Evolutionary conservation across 2,888 invertebrate genomes (phyloP).

Genomic region (Drosophila histrio): DNA sequence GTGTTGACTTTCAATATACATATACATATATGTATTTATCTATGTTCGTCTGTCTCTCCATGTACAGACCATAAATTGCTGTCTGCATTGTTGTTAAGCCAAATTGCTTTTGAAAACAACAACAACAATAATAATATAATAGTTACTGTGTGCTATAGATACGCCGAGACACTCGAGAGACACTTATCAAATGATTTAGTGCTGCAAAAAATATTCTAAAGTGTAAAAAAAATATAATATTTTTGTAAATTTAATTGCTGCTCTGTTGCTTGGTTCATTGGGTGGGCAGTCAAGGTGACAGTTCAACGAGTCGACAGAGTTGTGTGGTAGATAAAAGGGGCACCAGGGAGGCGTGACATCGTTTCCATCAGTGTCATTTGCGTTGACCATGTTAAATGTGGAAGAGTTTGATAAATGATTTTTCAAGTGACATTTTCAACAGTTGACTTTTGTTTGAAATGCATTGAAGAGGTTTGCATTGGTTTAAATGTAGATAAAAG

Average conservation of each 20-base stretch:
- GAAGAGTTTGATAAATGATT: constrained; percentile 60
- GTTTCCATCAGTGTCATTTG: constrained; percentile 39
- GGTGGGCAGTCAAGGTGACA: constrained; percentile 14
- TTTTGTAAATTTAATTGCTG: constrained; percentile 35
- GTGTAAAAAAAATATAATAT: constrained; percentile 13
- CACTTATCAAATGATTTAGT: constrained; percentile 58
- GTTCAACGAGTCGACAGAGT: neutral
- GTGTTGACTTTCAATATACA: constrained; percentile 27
- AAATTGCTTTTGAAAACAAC: constrained; percentile 67
- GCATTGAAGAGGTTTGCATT: constrained; percentile 33
- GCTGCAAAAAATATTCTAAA: constrained; percentile 28
- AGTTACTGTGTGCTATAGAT: constrained; percentile 25
- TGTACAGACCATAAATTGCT: constrained; percentile 59
- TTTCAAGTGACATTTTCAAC: constrained; percentile 63
- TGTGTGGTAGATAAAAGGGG: neutral
- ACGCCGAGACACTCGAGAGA: constrained; percentile 25
- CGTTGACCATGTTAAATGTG: constrained; percentile 30
- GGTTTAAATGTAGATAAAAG: constrained; percentile 1
- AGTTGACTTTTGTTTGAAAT: constrained; percentile 16
- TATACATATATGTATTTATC: neutral
- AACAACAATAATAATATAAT: constrained; percentile 15
- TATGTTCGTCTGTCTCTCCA: constrained; percentile 10
- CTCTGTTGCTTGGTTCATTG: constrained; percentile 5
- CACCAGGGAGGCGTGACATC: constrained; percentile 15
- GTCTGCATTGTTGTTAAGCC: constrained; percentile 71